These are phyloP conservation scores for Takifugu flavidus DNA, from an alignment of 2,113 vertebrate species.

Conservation along the genomic window DNA sequence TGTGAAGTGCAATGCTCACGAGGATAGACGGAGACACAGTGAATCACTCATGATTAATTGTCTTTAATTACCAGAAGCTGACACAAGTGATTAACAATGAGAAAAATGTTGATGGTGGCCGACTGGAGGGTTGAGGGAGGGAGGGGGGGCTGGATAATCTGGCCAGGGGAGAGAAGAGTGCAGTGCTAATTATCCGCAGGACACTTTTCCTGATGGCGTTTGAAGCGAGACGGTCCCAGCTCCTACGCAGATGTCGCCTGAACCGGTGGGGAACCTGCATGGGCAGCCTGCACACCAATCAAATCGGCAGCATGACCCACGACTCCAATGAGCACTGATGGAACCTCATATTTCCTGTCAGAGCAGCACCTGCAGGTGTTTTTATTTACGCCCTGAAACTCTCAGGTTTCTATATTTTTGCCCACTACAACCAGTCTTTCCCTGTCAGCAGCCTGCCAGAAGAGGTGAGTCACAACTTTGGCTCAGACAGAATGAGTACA, in stretches of 20 bases:
- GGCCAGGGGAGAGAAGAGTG: slow-evolving; percentile 28
- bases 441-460: slow-evolving; percentile 40
- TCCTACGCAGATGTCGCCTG: slow-evolving; percentile 19
- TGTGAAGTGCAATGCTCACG: slow-evolving; percentile 13
- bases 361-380: not conserved
- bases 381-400: not conserved
- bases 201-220: slow-evolving; percentile 27
- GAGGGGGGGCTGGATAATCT: slow-evolving; percentile 11
- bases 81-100: slow-evolving; percentile 60
- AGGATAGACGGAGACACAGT: slow-evolving; percentile 27
- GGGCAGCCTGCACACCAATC: slow-evolving; percentile 19
- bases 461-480: slow-evolving; percentile 43
- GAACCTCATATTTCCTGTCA: not conserved
- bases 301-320: slow-evolving; percentile 40
- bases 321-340: not conserved
- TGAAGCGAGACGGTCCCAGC: slow-evolving; percentile 21
- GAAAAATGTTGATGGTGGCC: slow-evolving; percentile 56
- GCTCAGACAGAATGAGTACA: slow-evolving; percentile 11
- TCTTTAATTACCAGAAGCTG: slow-evolving; percentile 61
- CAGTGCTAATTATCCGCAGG: slow-evolving; percentile 43
- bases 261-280: slow-evolving; percentile 10
- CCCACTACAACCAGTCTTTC: slow-evolving; percentile 35
- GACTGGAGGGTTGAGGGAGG: slow-evolving; percentile 39
- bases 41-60: slow-evolving; percentile 63
- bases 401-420: slow-evolving; percentile 35